Base-by-base conservation (phyloP, 2,888 invertebrate species). In the Eristalis intricaria region DNA sequence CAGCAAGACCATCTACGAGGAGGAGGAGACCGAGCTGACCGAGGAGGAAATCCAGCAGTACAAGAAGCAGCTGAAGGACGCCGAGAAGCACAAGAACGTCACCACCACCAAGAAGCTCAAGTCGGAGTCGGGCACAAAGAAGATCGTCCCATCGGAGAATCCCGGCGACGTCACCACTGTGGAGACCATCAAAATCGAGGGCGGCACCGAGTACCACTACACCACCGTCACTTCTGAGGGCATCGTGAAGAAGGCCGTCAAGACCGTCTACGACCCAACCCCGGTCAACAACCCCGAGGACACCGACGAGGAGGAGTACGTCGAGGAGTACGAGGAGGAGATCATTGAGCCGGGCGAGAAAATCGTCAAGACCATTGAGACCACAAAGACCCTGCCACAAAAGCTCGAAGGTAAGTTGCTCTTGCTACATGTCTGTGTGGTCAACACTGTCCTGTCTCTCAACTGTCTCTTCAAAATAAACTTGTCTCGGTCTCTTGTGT, bases 311-410 rank as follows among this genome's bases (percentile, higher is more conserved):
- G 92, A 92, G 89, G 93, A 93, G 89, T 91, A 91, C 84, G 90
- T 92, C 56, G 93, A 93, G 87, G 93, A 93, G 75, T 92, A 93
- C 81, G 93, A 93, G 82, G 93, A 93, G 88, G 93, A 93, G 85
- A 91, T 92, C 65, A 93, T 93, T 77, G 93, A 92, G 88, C 92
- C 93, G 3, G 93, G 93, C 43, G 93, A 93, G 90, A 92, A 92
- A 90, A 91, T 90, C 32, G 80, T 92, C 70, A 92, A 90, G 89
- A 93, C 93, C 68, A 90, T 92, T 89, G 92, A 92, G 90, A 91
- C 91, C 56, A 80, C 92, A n/a, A 91, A 91, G 88, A 89, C 90
- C 74, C 89, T 93, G 90, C 92, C 93, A 74, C 89, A 89, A 64
- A 92, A 91, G 82, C 92, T 91, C 77, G 91, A 92, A 90, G 92